Percentiles rank a stretch among this genome's conserved stretches.
These are phyloP conservation scores for Dasypogon diadema DNA, from an alignment of 2,888 invertebrate species.

Conservation along the genomic window DNA sequence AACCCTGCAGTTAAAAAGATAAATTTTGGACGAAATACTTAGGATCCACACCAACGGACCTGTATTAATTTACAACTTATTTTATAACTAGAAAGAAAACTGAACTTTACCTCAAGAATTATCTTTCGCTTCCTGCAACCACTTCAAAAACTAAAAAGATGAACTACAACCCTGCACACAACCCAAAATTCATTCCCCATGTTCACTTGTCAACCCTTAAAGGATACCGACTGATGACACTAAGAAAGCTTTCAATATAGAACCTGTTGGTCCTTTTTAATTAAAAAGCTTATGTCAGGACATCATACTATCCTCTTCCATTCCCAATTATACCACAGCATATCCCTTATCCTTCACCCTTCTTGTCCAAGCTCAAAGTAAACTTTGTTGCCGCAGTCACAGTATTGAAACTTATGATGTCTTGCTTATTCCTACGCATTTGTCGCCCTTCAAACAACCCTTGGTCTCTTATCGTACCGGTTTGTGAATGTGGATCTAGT, in stretches of 20 bases:
- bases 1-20: no score
- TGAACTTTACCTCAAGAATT: no score
- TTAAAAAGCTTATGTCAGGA: neutral
- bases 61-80: no score
- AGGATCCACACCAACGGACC: no score
- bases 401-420: neutral
- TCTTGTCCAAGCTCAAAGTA: slow-evolving; percentile 1
- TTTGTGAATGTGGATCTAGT: neutral
- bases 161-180: slow-evolving; percentile 10
- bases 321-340: neutral
- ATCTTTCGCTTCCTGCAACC: neutral
- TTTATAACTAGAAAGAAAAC: no score
- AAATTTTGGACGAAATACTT: no score
- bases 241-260: neutral
- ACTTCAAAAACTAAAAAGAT: neutral
- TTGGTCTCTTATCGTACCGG: neutral
- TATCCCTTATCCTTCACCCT: neutral
- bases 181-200: neutral
- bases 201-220: neutral
- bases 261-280: slow-evolving; percentile 20
- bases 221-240: neutral
- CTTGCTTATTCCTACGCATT: neutral
- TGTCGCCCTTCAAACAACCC: neutral
- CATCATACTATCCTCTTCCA: neutral
- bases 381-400: slow-evolving; percentile 15